These are phyloP conservation scores for Gymnocephalus cernua DNA, from an alignment of 2,113 vertebrate genomes.

Conservation along the genomic window DNA sequence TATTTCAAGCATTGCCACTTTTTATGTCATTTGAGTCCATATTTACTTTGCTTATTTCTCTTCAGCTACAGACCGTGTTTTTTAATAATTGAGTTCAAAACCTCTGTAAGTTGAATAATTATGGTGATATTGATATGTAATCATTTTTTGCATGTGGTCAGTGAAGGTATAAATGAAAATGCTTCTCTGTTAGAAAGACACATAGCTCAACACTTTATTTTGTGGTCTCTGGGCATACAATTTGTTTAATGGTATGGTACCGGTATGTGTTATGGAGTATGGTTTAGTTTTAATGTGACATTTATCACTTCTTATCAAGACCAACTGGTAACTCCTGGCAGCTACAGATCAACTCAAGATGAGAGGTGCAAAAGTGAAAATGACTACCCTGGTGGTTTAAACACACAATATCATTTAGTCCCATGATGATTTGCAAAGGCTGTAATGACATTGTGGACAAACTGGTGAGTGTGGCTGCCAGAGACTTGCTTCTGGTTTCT, in stretches of 20 bases:
- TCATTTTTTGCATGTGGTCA: background rate
- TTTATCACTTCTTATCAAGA: background rate
- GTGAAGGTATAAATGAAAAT: background rate
- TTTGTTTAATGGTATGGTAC: background rate
- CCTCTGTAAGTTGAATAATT: background rate
- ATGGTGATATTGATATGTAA: background rate
- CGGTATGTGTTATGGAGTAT: too few relatives aligned
- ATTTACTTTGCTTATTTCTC: background rate
- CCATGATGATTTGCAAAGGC: slow-evolving; percentile 43
- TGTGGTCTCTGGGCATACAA: background rate
- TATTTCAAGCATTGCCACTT: background rate
- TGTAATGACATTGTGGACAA: slow-evolving; percentile 50
- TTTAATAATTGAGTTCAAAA: background rate
- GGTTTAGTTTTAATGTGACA: too few relatives aligned
- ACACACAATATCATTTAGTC: slow-evolving; percentile 46
- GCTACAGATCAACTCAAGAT: too few relatives aligned
- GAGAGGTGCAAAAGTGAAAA: too few relatives aligned
- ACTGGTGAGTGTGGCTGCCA: slow-evolving; percentile 40
- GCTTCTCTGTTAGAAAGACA: background rate
- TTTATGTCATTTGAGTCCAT: background rate
- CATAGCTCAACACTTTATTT: background rate
- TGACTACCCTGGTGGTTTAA: background rate
- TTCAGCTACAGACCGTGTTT: background rate
- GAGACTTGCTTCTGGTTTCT: slow-evolving; percentile 14
- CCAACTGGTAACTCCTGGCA: too few relatives aligned